Conservation (phyloP, 2,113 vertebrate species). For the Psammodynastes pulverulentus region DNA sequence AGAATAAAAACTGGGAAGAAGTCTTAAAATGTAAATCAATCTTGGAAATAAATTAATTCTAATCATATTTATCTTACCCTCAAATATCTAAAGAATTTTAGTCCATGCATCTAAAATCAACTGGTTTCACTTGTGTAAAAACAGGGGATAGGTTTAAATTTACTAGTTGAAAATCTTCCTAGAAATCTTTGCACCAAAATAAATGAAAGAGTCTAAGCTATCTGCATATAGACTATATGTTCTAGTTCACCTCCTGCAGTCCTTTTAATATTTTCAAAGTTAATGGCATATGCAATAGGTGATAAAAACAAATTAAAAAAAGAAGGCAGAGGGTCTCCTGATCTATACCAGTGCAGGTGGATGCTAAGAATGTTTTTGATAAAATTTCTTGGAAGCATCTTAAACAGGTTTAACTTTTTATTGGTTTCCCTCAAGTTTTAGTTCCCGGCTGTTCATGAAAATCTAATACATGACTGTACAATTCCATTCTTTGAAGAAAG, state of each 20-base stretch:
- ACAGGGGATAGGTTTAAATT: background rate
- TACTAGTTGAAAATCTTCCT: background rate
- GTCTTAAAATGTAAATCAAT: background rate
- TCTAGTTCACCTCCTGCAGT: background rate
- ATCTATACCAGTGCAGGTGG: background rate
- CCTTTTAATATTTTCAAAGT: background rate
- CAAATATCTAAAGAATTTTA: background rate
- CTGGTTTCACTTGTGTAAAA: background rate
- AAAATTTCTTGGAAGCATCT: background rate
- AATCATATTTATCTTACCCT: background rate
- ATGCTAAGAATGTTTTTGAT: background rate
- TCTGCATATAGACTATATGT: background rate
- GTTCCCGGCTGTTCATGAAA: background rate
- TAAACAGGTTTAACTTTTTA: background rate
- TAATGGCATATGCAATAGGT: background rate
- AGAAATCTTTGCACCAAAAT: background rate
- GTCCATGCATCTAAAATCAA: background rate
- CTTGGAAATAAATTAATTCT: background rate
- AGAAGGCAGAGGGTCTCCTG: background rate
- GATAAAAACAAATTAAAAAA: background rate
- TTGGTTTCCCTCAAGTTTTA: background rate
- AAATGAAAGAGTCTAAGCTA: background rate
- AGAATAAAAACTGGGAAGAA: background rate
- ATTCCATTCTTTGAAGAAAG: background rate
- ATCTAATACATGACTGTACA: background rate